phyloP scores from a whole-genome alignment of 2,888 invertebrate species.

The Athetis lepigone region DNA sequence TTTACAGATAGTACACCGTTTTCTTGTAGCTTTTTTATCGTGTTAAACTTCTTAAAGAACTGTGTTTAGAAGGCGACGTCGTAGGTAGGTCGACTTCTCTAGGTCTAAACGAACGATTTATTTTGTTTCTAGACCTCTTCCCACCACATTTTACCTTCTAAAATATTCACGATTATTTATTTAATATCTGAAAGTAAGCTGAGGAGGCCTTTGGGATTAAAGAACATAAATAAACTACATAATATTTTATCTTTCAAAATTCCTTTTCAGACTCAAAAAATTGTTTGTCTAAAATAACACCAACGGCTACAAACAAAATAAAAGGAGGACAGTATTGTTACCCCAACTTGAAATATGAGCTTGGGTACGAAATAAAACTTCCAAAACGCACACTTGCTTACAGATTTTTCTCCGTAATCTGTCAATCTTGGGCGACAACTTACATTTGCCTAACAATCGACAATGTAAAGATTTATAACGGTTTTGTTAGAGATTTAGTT shows the following conservation, averaged over 20 bases:
- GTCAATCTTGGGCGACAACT: slow-evolving; percentile 61
- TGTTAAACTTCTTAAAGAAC: too few species aligned
- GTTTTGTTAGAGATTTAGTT: slow-evolving; percentile 2
- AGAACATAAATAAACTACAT: slow-evolving; percentile 12
- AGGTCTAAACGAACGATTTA: too few species aligned
- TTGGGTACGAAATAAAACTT: slow-evolving; percentile 68
- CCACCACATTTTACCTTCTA: too few species aligned
- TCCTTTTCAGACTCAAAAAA: neutral
- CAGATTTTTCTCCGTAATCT: slow-evolving; percentile 63
- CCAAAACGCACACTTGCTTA: slow-evolving; percentile 64
- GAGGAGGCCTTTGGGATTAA: neutral
- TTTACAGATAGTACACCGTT: too few species aligned
- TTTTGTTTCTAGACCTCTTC: too few species aligned
- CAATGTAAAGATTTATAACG: slow-evolving; percentile 41
- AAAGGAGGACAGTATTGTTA: slow-evolving; percentile 66
- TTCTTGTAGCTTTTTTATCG: too few species aligned
- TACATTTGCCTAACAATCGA: slow-evolving; percentile 41
- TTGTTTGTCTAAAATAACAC: slow-evolving; percentile 40
- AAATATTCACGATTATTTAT: too few species aligned
- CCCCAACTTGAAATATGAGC: slow-evolving; percentile 73
- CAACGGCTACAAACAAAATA: slow-evolving; percentile 65
- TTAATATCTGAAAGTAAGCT: too few species aligned
- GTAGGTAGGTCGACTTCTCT: too few species aligned
- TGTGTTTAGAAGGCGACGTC: too few species aligned
- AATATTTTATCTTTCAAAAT: slow-evolving; percentile 18